Conservation (phyloP, 2,797 vertebrate genomes). For the Parauchenoglanis punctatus region DNA sequence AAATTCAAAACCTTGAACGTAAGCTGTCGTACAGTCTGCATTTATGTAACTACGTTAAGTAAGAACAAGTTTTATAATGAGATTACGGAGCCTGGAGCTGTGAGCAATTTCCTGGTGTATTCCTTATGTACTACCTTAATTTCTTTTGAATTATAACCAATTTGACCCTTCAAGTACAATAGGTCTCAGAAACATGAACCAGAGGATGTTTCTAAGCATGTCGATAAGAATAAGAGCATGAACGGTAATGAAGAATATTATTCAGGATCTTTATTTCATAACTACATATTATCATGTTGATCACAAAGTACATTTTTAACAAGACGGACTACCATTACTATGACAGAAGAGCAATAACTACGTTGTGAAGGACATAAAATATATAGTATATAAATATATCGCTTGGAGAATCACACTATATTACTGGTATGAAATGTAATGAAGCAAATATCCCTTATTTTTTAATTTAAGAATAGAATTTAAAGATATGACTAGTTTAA, state of each 20-base stretch:
- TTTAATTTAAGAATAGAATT: background rate
- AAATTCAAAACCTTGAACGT: constrained; percentile 6
- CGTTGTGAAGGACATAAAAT: background rate
- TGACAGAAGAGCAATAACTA: background rate
- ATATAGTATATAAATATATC: background rate
- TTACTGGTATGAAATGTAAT: background rate
- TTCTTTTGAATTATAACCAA: background rate
- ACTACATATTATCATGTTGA: background rate
- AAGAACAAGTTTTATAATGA: background rate
- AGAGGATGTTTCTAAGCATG: background rate
- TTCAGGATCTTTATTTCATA: background rate
- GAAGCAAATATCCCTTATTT: background rate
- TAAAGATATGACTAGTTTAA: background rate
- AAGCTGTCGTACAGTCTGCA: background rate
- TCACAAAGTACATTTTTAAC: background rate
- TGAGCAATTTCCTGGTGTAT: constrained; percentile 2
- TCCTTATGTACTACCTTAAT: background rate
- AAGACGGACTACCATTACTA: background rate
- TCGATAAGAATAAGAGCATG: background rate
- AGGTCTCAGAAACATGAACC: background rate
- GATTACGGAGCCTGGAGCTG: background rate
- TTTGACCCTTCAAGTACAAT: background rate
- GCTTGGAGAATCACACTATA: background rate
- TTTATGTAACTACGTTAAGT: background rate
- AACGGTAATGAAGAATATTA: background rate